Base-by-base conservation (phyloP, 2,888 invertebrate species). In the Scaptomyza caliginosa region DNA sequence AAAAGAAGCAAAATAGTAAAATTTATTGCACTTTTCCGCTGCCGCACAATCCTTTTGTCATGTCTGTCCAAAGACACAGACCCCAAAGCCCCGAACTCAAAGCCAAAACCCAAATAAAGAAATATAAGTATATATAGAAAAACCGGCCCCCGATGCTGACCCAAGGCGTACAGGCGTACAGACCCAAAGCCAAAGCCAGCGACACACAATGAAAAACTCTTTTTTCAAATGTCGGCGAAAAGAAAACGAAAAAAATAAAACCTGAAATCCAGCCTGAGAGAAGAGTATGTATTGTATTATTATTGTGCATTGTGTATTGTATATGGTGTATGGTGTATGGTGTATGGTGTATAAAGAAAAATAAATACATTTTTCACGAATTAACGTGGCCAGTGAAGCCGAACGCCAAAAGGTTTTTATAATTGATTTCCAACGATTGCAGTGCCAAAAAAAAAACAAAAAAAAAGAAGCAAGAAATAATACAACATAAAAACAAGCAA, bases 11-110 rank as follows among this genome's bases (percentile, higher is more conserved):
- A n/a, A n/a, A 78, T 75, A 52, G 73, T 69, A 67, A 67, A 86
- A 80, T 80, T 86, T 80, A 86, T 80, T 80, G 86, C 80, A 86
- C 70, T 73, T 80, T 86, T 83, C 73, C 84, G 86, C 69, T 80
- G 77, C 60, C 63, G 60, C 68, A 40, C 79, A 69, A 83, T 80
- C 74, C 86, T 77, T 74, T 83, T 78, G 78, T 19, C 21, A 30
- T 19, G 28, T 13, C 30, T 57, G 69, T 62, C 52, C 52, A 52
- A 34, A 59, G 46, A 59, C 74, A 67, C 50, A 74, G 45, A 48
- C 52, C 58, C 56, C 62, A 64, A 56, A 21, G 10, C 19, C 28
- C 40, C 40, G n/a, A 21, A 40, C 40, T 21, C 40, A 39, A 11
- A 4, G 4, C 7, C 21, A 23, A 57, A 19, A 16, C 7, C 34